Conservation (phyloP, 2,888 invertebrate genomes). For the Ceraclea dissimilis region DNA sequence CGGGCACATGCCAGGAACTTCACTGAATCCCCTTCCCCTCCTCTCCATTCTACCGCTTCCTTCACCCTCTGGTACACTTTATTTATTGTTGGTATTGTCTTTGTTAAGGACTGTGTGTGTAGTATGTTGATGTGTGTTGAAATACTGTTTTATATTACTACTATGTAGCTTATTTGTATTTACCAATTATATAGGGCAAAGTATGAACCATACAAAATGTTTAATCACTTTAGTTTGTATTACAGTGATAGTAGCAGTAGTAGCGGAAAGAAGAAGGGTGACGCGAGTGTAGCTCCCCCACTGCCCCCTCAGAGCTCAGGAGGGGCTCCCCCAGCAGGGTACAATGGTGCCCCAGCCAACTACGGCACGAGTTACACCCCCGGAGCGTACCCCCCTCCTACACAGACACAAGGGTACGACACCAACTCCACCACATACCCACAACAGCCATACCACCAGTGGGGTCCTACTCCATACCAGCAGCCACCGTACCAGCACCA, state of each 20-base stretch:
- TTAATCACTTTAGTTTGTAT: no score
- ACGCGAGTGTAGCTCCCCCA: slow-evolving; percentile 25
- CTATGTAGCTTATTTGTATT: no score
- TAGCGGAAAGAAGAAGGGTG: slow-evolving; percentile 35
- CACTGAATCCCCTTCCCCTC: no score
- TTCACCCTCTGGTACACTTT: no score
- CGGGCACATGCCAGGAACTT: no score
- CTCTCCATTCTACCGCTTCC: no score
- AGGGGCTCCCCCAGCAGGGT: slow-evolving; percentile 5
- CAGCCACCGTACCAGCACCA: slow-evolving; percentile 43
- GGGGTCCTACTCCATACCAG: slow-evolving; percentile 34
- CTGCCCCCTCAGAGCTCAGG: slow-evolving; percentile 15
- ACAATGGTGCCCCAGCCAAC: slow-evolving; percentile 26
- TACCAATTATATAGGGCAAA: no score
- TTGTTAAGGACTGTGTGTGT: no score
- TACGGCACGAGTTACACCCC: slow-evolving; percentile 34
- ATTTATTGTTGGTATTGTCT: no score
- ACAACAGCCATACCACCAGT: slow-evolving; percentile 36
- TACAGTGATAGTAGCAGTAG: slow-evolving; percentile 3
- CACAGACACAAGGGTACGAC: slow-evolving; percentile 31
- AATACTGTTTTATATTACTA: no score
- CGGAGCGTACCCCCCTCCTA: slow-evolving; percentile 29
- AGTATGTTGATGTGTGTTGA: no score
- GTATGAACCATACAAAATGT: no score
- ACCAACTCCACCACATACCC: slow-evolving; percentile 41